Conservation (phyloP, 2,113 vertebrate species). For the Chascanopsetta lugubris region DNA sequence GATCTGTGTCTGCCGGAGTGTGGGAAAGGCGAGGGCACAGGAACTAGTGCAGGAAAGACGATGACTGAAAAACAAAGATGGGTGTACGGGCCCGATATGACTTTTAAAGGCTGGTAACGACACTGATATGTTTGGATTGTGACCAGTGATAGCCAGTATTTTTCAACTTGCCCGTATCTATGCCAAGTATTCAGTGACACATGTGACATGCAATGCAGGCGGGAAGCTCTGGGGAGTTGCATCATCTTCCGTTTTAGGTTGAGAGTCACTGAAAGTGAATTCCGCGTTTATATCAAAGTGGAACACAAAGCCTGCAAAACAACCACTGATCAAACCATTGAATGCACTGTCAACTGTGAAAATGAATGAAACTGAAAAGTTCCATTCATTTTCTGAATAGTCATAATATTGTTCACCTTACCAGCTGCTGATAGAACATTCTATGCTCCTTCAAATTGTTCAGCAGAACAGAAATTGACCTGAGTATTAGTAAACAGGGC, state of each 20-base stretch:
- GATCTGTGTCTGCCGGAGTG: slow-evolving; percentile 77
- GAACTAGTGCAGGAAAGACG: slow-evolving; percentile 73
- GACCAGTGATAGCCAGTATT: slow-evolving; percentile 29
- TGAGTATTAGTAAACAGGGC: too few relatives aligned
- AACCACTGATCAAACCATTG: too few relatives aligned
- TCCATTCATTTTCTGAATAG: neutral
- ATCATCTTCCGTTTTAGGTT: neutral
- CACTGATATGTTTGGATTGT: slow-evolving; percentile 69
- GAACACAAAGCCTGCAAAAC: too few relatives aligned
- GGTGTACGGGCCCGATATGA: slow-evolving; percentile 55
- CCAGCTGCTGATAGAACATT: neutral
- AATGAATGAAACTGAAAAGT: too few relatives aligned
- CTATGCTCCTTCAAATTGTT: too few relatives aligned
- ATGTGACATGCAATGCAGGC: neutral
- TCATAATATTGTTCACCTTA: neutral
- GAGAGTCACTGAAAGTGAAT: neutral
- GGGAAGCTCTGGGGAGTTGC: neutral
- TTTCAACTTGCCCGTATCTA: slow-evolving; percentile 23
- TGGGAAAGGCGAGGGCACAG: slow-evolving; percentile 85
- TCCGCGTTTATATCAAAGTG: too few relatives aligned
- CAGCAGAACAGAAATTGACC: too few relatives aligned
- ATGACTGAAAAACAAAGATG: slow-evolving; percentile 62
- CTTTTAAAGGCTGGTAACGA: slow-evolving; percentile 32
- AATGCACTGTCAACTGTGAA: too few relatives aligned
- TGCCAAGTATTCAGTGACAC: slow-evolving; percentile 29